phyloP scores from a whole-genome alignment of 2,797 vertebrate genomes.

The Sebastes vulpes region DNA sequence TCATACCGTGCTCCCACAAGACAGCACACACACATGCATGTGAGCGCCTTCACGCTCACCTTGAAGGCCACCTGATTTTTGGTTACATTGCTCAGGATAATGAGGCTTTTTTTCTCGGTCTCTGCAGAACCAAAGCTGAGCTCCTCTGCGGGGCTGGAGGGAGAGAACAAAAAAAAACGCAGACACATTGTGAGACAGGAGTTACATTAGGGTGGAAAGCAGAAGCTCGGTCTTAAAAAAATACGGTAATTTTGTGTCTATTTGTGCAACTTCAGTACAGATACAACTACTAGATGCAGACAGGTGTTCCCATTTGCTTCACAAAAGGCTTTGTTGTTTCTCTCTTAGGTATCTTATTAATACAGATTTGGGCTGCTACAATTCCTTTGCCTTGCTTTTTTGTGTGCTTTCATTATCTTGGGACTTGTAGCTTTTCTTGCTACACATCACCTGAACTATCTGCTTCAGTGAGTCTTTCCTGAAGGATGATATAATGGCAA shows the following conservation, averaged over 20 bases:
- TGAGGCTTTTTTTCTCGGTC: slow-evolving; percentile 93
- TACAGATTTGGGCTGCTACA: not conserved
- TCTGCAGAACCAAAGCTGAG: slow-evolving; percentile 94
- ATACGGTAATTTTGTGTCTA: not conserved
- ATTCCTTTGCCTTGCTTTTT: not conserved
- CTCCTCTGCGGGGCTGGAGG: slow-evolving; percentile 93
- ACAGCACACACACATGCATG: not conserved
- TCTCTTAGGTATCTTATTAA: slow-evolving; percentile 7
- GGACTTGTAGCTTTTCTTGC: slow-evolving; percentile 19
- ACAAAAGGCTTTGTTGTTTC: slow-evolving; percentile 10
- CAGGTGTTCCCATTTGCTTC: slow-evolving; percentile 2
- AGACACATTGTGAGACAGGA: not conserved
- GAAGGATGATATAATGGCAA: not conserved
- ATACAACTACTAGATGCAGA: not conserved
- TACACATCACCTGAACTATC: slow-evolving; percentile 5
- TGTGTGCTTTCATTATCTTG: slow-evolving; percentile 14
- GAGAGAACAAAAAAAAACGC: not conserved
- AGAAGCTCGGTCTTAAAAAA: not conserved
- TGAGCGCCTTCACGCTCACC: slow-evolving; percentile 78
- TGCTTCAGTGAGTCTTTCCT: not conserved
- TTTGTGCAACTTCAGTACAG: not conserved
- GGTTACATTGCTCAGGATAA: slow-evolving; percentile 94
- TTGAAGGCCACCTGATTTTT: slow-evolving; percentile 98
- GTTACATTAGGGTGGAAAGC: slow-evolving; percentile 1
- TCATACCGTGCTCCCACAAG: not conserved